phyloP scores from a whole-genome alignment of 2,113 vertebrate species.

The Ictalurus furcatus region DNA sequence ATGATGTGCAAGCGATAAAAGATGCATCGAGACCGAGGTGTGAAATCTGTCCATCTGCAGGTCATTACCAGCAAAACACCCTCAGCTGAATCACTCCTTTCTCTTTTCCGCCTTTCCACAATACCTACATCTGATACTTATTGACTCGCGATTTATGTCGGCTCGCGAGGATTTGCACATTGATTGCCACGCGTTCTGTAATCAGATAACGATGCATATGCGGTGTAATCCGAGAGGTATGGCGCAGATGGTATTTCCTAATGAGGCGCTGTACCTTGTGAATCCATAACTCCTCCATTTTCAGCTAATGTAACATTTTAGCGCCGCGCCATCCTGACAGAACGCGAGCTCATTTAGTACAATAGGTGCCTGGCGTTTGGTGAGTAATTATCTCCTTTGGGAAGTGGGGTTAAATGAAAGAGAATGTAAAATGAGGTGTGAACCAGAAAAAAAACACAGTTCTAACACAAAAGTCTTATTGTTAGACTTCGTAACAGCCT shows the following conservation, averaged over 20 bases:
- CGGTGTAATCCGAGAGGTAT: conserved; percentile 28
- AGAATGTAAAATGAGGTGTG: conserved; percentile 57
- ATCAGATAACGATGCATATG: conserved; percentile 32
- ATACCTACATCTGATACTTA: conserved; percentile 22
- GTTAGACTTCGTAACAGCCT: conserved; percentile 4
- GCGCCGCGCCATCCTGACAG: conserved; percentile 8
- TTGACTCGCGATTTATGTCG: conserved; percentile 15
- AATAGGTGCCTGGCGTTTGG: conserved; percentile 55
- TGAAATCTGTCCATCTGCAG: conserved; percentile 46
- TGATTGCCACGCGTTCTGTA: conserved; percentile 27
- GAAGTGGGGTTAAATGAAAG: conserved; percentile 60
- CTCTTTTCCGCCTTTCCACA: not conserved
- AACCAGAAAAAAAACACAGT: conserved; percentile 36
- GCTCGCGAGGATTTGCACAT: conserved; percentile 29
- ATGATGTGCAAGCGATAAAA: conserved; percentile 35
- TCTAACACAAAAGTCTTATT: conserved; percentile 38
- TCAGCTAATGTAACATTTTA: conserved; percentile 41
- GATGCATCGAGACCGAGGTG: conserved; percentile 20
- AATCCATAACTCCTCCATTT: conserved; percentile 26
- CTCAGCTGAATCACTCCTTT: conserved; percentile 27
- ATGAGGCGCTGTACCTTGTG: conserved; percentile 36
- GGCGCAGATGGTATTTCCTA: conserved; percentile 37
- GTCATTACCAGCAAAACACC: conserved; percentile 29
- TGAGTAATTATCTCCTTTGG: conserved; percentile 63
- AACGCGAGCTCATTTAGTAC: conserved; percentile 45